Conservation (phyloP, 1,140 invertebrate genomes). For the Colletes latitarsis region DNA sequence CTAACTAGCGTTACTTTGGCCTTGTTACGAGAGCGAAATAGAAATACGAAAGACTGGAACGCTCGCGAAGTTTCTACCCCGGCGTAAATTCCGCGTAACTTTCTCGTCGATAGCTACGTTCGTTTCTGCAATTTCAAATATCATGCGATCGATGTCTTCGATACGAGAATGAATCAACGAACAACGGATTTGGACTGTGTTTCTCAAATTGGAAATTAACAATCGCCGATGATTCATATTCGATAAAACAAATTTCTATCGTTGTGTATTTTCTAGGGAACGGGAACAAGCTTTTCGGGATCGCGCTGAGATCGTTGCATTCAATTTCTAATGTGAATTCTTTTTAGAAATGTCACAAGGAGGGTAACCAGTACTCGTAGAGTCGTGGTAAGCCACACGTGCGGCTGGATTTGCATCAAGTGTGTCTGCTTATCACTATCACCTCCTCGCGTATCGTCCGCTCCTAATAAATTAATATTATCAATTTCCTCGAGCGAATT, state of each 20-base stretch:
- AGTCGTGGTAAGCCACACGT: conserved; percentile 11
- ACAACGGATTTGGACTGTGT: no score
- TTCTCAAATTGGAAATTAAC: no score
- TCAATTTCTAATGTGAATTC: not conserved
- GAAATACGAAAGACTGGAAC: conserved; percentile 48
- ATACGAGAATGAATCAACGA: no score
- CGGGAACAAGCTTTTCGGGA: not conserved
- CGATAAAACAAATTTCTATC: no score
- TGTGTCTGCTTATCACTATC: not conserved
- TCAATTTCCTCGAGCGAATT: not conserved
- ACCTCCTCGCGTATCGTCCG: not conserved
- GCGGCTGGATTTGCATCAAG: conserved; percentile 6
- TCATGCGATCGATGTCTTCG: no score
- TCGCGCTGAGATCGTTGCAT: not conserved
- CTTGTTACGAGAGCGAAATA: not conserved
- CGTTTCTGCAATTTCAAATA: not conserved
- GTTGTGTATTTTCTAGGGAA: not conserved
- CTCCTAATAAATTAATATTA: conserved; percentile 16
- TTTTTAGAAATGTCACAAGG: not conserved
- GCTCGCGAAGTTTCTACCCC: conserved; percentile 24
- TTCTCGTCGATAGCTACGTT: conserved; percentile 36
- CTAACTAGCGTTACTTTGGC: not conserved
- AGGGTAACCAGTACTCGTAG: not conserved
- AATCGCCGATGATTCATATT: no score
- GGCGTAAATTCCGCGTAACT: conserved; percentile 44